Conservation (phyloP, 2,888 invertebrate species). For the Heliconius hortense region DNA sequence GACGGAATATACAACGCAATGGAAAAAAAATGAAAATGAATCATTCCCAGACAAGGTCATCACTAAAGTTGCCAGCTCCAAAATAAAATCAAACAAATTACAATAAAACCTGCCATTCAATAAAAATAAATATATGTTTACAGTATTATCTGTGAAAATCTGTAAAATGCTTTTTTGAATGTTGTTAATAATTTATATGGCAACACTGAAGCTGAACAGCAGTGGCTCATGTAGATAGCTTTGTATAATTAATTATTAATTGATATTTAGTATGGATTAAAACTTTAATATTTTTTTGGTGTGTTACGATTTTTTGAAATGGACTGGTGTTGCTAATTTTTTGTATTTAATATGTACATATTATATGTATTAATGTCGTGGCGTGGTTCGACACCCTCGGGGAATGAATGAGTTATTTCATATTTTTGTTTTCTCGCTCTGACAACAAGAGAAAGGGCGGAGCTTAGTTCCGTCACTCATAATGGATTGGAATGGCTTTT, state of each 20-base stretch:
- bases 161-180: constrained; percentile 25
- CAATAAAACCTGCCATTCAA: constrained; percentile 43
- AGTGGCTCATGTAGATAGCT: constrained; percentile 82
- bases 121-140: constrained; percentile 31
- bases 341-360: background rate
- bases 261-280: constrained; percentile 77
- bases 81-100: constrained; percentile 41
- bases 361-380: background rate
- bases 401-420: background rate
- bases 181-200: constrained; percentile 41
- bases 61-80: constrained; percentile 60
- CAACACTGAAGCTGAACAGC: constrained; percentile 56
- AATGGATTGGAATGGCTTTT: background rate
- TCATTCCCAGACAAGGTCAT: constrained; percentile 74
- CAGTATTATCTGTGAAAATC: constrained; percentile 43
- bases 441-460: background rate
- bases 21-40: constrained; percentile 57
- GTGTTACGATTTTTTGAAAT: constrained; percentile 10
- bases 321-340: background rate
- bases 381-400: background rate
- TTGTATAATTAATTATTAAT: constrained; percentile 72
- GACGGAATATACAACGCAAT: constrained; percentile 65
- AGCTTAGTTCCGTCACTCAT: background rate
- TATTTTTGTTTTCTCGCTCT: background rate
- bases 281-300: constrained; percentile 43